phyloP scores from a whole-genome alignment of 2,797 vertebrate genomes.

The Hippocampus kuda region DNA sequence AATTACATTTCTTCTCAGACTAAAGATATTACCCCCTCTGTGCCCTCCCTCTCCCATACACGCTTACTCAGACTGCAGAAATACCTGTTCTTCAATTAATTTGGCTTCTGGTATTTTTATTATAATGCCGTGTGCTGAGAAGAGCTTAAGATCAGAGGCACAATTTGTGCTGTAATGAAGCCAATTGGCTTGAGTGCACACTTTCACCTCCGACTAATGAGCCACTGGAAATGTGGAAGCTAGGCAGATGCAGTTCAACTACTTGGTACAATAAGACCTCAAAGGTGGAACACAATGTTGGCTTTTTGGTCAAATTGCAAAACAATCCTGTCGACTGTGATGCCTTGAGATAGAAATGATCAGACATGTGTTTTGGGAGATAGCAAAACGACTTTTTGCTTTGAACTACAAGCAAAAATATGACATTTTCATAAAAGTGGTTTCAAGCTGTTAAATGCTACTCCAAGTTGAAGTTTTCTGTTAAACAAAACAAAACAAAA shows the following conservation, averaged over 20 bases:
- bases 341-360: not conserved
- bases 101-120: conserved; percentile 45
- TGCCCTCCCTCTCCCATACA: not conserved
- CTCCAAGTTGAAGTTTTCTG: too few relatives aligned
- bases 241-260: conserved; percentile 12
- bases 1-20: conserved; percentile 43
- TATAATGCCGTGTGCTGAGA: conserved; percentile 32
- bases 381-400: too few relatives aligned
- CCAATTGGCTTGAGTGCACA: conserved; percentile 34
- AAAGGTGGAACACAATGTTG: not conserved
- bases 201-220: conserved; percentile 35
- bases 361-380: too few relatives aligned
- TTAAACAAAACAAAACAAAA: too few relatives aligned
- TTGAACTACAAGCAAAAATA: too few relatives aligned
- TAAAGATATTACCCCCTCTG: conserved; percentile 16
- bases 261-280: not conserved
- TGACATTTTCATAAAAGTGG: too few relatives aligned
- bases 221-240: conserved; percentile 24
- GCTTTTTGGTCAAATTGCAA: not conserved
- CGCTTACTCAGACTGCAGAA: conserved; percentile 11
- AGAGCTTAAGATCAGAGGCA: conserved; percentile 30
- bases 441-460: too few relatives aligned
- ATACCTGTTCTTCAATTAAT: conserved; percentile 42
- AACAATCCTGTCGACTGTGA: too few relatives aligned
- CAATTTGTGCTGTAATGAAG: conserved; percentile 42